phyloP scores from a whole-genome alignment of 2,888 invertebrate genomes.

The Ennomos quercinarius region DNA sequence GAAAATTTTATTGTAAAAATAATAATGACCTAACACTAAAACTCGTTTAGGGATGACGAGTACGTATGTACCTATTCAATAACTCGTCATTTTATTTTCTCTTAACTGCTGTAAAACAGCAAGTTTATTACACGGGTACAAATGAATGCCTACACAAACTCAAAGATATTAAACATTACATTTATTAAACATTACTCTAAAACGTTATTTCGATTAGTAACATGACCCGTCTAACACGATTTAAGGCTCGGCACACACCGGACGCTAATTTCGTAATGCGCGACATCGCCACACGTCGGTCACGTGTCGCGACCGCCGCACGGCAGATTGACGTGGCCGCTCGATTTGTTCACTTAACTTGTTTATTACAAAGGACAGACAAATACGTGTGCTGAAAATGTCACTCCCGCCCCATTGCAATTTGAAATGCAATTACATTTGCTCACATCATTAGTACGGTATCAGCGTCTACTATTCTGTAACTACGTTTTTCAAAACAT shows the following conservation, averaged over 20 bases:
- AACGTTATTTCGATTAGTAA: slow-evolving; percentile 55
- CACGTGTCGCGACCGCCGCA: slow-evolving; percentile 64
- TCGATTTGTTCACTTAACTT: slow-evolving; percentile 81
- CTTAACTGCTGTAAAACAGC: too few species aligned
- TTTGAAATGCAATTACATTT: slow-evolving; percentile 50
- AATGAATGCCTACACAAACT: background rate
- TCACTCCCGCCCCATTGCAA: slow-evolving; percentile 52
- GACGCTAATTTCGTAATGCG: slow-evolving; percentile 80
- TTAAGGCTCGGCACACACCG: slow-evolving; percentile 71
- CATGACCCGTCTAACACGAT: slow-evolving; percentile 63
- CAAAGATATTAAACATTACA: slow-evolving; percentile 1
- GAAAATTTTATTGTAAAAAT: too few species aligned
- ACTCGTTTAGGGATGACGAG: background rate
- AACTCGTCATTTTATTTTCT: too few species aligned
- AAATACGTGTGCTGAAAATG: slow-evolving; percentile 61
- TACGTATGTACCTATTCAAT: too few species aligned
- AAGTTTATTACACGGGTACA: too few species aligned
- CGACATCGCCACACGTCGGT: slow-evolving; percentile 62
- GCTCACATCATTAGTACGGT: slow-evolving; percentile 25
- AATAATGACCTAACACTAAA: background rate
- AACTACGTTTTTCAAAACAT: background rate
- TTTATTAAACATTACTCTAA: slow-evolving; percentile 12
- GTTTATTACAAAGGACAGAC: slow-evolving; percentile 68
- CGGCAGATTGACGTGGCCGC: slow-evolving; percentile 70
- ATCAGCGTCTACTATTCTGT: background rate